Evolutionary conservation across 1,140 invertebrate species (phyloP), one percentile per base, ranked within the genome.

Genomic region (Euwallacea similis): DNA sequence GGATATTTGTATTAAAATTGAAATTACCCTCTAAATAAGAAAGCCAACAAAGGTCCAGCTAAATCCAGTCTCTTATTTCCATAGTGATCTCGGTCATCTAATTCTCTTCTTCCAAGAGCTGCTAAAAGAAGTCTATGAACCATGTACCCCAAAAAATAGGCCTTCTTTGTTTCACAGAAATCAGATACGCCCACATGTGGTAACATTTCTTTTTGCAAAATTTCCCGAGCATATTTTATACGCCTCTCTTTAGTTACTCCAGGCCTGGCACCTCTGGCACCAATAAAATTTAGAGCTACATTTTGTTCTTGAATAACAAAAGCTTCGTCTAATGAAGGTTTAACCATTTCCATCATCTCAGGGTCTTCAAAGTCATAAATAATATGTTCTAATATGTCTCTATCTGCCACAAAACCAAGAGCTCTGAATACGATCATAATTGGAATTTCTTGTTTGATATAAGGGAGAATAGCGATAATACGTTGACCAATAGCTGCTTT

Each of bases 331-430:
- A 99, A 84, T 0, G 96, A 98, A 6, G 98, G 98, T 83, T 99
- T 99, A 0, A 94, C 96, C 96, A 99, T 98, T 88, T 99, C 98
- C 96, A 99, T 99, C 96, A 99, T 98, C 87, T 99, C 97, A 33
- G 95, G 96, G 85, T 99, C 97, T 83, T 98, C 94, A 85, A 98
- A 98, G 78, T 99, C 97, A 82, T 99, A 99, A 77, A 99, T 98
- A 66, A 99, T 98, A 79, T 99, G 97, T 80, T 99, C 98, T 7
- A 99, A 84, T 78, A 99, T 99, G 84, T 99, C 98, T 78, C 98
- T 87, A 84, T 99, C 98, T 21, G 97, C 97, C 46, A 99, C 98
- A 85, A 99, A 99, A 15, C 98, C 98, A 16, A 98, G 83, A 33
- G 97, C 97, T 79, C 92, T 85, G 80, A 99, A 99, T 0, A 99